Base-by-base conservation (phyloP, 2,113 vertebrate species). In the Rhinoderma darwinii region DNA sequence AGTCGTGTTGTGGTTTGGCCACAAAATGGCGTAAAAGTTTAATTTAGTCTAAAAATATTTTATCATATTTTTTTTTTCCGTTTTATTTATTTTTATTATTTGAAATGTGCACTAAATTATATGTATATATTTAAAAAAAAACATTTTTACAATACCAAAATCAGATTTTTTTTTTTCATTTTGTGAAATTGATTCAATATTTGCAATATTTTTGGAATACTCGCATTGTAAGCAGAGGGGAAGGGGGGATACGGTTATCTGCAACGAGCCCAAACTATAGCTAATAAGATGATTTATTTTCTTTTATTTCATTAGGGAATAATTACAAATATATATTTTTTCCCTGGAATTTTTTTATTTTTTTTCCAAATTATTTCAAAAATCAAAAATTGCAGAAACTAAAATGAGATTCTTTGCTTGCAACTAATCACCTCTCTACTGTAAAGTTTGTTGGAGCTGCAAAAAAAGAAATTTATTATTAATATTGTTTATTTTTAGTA, bases 101-200 rank as follows among this genome's bases (percentile, higher is more conserved):
- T 47, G 20, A 63, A 82, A 83, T 54, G 30, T 83, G 82, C 66
- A 83, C 66, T 83, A 83, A 73, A 73, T 37, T 2, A 5, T 54
- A n/a, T 72, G 70, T 73, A 72, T 72, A 37, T 72, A 22, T 22
- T 35, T 35, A n/a, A n/a, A n/a, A n/a, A n/a, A n/a, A n/a, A n/a
- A n/a, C n/a, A n/a, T 73, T 83, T 54, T 83, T 50, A 35, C 39
- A 39, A 54, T 39, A 73, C 59, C 80, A 82, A 82, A 81, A 66
- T 66, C 3, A 1, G 43, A 63, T 30, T 63, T 63, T 68, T 68
- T 37, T 61, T 30, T 4, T 59, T 59, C 8, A 3, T 30, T 61
- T 68, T 44, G n/a, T 59, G 1, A 11, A 82, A 66, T 44, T 3
- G n/a, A 82, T 68, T 17, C 80, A 70, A 41, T 41, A 41, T 9